A percentile compares a stretch with the other conserved stretches of the same genome.
Conservation (phyloP, 1,140 invertebrate genomes). For the Lerema accius region DNA sequence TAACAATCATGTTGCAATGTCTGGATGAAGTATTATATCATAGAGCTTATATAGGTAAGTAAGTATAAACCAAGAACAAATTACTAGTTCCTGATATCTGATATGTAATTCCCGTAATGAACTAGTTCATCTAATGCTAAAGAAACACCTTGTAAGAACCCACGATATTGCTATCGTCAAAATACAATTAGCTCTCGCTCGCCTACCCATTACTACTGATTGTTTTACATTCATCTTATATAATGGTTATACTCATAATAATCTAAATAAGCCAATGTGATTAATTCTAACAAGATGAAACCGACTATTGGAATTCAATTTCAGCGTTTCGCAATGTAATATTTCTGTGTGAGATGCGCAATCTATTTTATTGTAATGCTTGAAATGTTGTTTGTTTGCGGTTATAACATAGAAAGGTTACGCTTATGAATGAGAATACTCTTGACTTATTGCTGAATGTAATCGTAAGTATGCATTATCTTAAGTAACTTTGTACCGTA, state of each 20-base stretch:
- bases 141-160: conserved; percentile 16
- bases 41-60: too few species aligned
- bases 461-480: too few species aligned
- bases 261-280: conserved; percentile 29
- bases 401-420: neutral
- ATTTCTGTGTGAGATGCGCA: conserved; percentile 24
- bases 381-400: conserved; percentile 9
- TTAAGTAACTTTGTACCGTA: too few species aligned
- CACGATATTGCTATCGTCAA: conserved; percentile 25
- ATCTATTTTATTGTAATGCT: conserved; percentile 30
- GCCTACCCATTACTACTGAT: conserved; percentile 20
- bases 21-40: too few species aligned
- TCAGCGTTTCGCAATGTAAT: conserved; percentile 24
- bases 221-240: conserved; percentile 31
- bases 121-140: neutral
- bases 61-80: too few species aligned
- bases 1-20: too few species aligned
- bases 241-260: too few species aligned
- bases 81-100: too few species aligned
- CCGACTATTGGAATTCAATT: conserved; percentile 26
- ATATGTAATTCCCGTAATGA: neutral
- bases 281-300: conserved; percentile 30
- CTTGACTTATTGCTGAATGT: too few species aligned
- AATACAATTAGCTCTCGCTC: conserved; percentile 28
- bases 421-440: too few species aligned